Conservation (phyloP, 2,797 vertebrate species). For the Melanogrammus aeglefinus region DNA sequence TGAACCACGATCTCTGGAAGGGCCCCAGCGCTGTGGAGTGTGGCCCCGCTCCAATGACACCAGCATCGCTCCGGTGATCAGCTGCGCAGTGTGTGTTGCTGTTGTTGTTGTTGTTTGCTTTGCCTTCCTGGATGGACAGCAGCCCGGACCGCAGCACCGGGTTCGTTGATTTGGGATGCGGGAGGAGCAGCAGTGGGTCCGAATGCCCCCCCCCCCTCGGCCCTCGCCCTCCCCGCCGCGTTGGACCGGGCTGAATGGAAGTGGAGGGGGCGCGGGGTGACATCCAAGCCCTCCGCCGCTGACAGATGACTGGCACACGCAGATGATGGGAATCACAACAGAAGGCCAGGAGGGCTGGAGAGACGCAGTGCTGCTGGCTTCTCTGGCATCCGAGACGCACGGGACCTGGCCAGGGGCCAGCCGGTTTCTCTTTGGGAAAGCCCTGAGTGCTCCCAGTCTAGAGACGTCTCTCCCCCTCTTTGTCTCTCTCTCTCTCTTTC, state of each 20-base stretch:
- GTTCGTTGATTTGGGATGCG: conserved; percentile 63
- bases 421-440: conserved; percentile 71
- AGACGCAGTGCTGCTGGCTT: conserved; percentile 56
- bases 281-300: conserved; percentile 51
- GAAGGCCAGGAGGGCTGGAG: conserved; percentile 64
- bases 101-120: conserved; percentile 41
- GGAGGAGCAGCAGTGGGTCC: conserved; percentile 63
- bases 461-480: conserved; percentile 21
- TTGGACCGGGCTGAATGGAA: conserved; percentile 56
- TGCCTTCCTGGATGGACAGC: conserved; percentile 59
- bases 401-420: conserved; percentile 59
- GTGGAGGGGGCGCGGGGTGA: conserved; percentile 50
- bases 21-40: neutral
- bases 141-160: conserved; percentile 68
- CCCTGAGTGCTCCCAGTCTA: conserved; percentile 62
- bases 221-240: conserved; percentile 56
- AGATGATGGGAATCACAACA: conserved; percentile 68
- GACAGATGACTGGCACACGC: conserved; percentile 71
- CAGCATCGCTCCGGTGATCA: neutral
- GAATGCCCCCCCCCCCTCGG: conserved; percentile 62
- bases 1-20: neutral
- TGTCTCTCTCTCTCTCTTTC: no score
- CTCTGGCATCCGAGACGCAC: conserved; percentile 58
- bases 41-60: neutral
- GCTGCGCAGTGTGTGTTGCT: no score